Evolutionary conservation across 35 echinoderm and acorn worm species (phyloP), one percentile per base, ranked within the genome.

Genomic region (Anneissia japonica): DNA sequence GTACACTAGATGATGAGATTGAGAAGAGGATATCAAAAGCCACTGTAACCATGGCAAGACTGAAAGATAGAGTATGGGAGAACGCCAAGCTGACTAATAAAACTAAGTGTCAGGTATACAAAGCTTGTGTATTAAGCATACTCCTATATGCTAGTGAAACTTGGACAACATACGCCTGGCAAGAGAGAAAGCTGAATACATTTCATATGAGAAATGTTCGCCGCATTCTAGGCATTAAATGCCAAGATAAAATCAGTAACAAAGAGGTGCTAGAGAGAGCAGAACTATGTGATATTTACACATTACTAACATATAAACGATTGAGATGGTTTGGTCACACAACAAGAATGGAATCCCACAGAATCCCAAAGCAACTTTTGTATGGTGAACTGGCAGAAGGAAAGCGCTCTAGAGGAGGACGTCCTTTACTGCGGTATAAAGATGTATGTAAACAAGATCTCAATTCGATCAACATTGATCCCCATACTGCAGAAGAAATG

Each of bases 1-100:
- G n/a, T n/a, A n/a, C n/a, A n/a, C 36, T 87, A 1, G 91, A 93
- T 74, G 77, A 43, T n/a, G 80, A 92, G 41, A 32, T 89, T 30
- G 64, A 89, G 34, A 72, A n/a, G 37, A 43, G 82, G 0, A 89
- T 89, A 30, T 79, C 77, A 1, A 84, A 75, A 74, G 76, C 56
- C 35, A 26, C 79, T 36, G 79, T 81, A 26, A 46, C 38, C 31
- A 76, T 86, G 77, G 92, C 85, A 37, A 36, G 79, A 77, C 83
- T 92, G 31, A 83, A 14, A 17, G 84, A 79, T 19, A 56, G 86
- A 88, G 91, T 88, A 10, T 92, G 91, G 86, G 31, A 32, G 1
- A 89, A 89, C 78, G 33, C 37, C 74, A 46, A 76, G 34, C 82
- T 89, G 75, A 46, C 75, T 0, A 4, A 16, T 19, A 35, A 74